phyloP scores from a whole-genome alignment of 2,797 vertebrate species.

The Nyctalus aviator region DNA sequence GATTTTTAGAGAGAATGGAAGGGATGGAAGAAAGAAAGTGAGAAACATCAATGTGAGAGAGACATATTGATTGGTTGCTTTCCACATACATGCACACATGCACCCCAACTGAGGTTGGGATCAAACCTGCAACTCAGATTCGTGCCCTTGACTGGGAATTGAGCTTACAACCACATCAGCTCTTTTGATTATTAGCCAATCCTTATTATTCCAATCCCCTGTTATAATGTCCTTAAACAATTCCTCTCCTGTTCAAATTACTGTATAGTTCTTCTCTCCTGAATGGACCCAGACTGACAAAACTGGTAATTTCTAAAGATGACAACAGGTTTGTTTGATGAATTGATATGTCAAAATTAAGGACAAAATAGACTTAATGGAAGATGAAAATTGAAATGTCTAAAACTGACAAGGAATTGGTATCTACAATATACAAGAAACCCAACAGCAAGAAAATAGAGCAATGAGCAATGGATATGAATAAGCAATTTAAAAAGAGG shows the following conservation, averaged over 20 bases:
- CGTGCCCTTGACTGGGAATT: background rate
- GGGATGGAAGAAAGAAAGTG: no score
- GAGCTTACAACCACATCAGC: background rate
- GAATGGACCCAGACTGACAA: background rate
- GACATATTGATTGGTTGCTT: background rate
- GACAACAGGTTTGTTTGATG: background rate
- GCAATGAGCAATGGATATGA: background rate
- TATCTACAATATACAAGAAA: constrained; percentile 15
- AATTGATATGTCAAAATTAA: constrained; percentile 46
- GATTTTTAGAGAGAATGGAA: no score
- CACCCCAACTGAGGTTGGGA: background rate
- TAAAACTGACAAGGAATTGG: background rate
- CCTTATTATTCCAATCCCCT: background rate
- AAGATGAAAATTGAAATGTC: background rate
- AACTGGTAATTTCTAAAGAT: constrained; percentile 39
- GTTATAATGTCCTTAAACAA: constrained; percentile 26
- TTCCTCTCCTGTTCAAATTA: background rate
- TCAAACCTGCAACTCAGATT: background rate
- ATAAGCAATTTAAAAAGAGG: constrained; percentile 50
- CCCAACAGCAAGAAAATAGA: background rate
- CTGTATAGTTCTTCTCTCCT: background rate
- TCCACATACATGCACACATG: background rate
- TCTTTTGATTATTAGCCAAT: background rate
- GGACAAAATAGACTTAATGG: constrained; percentile 5
- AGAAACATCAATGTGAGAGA: background rate